These are phyloP conservation scores for Erebia ligea DNA, from an alignment of 2,888 invertebrate genomes.

Conservation along the genomic window DNA sequence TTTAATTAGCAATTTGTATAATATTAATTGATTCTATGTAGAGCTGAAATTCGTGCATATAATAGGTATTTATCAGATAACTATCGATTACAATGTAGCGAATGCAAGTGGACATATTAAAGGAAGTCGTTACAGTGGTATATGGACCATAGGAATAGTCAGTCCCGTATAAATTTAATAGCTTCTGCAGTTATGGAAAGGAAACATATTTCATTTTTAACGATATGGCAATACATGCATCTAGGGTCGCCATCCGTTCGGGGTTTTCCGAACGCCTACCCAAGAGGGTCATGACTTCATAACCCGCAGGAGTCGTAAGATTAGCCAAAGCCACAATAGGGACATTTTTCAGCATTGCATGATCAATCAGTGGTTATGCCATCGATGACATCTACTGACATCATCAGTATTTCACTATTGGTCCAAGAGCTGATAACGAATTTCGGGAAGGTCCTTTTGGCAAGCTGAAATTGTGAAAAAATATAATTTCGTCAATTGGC, in stretches of 20 bases:
- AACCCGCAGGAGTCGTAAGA: background rate
- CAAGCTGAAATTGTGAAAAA: no score
- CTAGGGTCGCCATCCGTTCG: slow-evolving; percentile 4
- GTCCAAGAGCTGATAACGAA: no score
- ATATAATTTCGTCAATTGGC: no score
- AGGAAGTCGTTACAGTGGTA: slow-evolving; percentile 66
- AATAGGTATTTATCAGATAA: background rate
- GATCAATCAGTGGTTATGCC: background rate
- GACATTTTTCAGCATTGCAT: no score
- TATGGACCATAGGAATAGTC: slow-evolving; percentile 60
- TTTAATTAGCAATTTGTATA: background rate
- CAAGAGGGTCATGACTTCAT: background rate
- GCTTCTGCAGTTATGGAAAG: slow-evolving; percentile 60
- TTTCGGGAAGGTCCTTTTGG: no score
- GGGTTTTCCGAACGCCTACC: background rate
- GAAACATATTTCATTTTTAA: slow-evolving; percentile 71
- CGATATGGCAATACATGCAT: slow-evolving; percentile 55
- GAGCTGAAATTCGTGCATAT: slow-evolving; percentile 13
- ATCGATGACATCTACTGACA: background rate
- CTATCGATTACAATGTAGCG: slow-evolving; percentile 45
- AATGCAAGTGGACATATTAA: slow-evolving; percentile 53
- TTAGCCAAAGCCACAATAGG: no score
- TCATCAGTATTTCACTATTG: no score
- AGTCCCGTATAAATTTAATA: slow-evolving; percentile 67
- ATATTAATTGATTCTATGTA: background rate